A percentile compares a stretch with the other conserved stretches of the same genome.
These are phyloP conservation scores for Alexandromys fortis DNA, from an alignment of 2,113 vertebrate species.

Conservation along the genomic window DNA sequence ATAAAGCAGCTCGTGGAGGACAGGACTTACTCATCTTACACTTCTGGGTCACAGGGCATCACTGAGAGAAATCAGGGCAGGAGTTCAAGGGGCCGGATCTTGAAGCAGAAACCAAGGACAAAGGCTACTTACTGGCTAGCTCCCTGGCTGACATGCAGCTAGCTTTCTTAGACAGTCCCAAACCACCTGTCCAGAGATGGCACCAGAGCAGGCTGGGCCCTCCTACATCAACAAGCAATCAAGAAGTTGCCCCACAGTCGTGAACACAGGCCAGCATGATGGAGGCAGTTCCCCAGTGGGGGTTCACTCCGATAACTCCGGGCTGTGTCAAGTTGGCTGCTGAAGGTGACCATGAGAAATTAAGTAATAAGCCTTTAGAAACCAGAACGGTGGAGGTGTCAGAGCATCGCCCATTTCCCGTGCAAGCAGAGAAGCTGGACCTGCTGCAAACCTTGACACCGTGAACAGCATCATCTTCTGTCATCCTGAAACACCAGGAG, in stretches of 20 bases:
- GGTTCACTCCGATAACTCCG: background rate
- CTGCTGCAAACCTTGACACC: background rate
- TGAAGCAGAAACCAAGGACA: background rate
- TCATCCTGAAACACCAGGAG: background rate
- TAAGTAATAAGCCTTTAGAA: background rate
- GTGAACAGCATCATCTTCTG: background rate
- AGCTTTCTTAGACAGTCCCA: background rate
- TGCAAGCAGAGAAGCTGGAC: background rate
- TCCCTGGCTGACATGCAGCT: background rate
- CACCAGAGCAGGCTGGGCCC: background rate
- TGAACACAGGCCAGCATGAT: background rate
- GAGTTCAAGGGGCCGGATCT: background rate
- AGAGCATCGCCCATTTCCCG: background rate
- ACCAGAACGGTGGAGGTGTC: rapidly evolving
- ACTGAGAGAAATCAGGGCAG: background rate
- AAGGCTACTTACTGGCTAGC: background rate
- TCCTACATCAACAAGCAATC: background rate
- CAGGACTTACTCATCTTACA: background rate
- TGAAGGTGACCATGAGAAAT: background rate
- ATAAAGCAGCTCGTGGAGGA: background rate
- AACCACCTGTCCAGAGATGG: background rate
- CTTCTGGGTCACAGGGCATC: background rate
- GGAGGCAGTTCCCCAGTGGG: background rate
- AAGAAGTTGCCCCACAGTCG: background rate
- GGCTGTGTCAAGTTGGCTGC: background rate